A percentile compares a stretch with the other conserved stretches of the same genome.
Evolutionary conservation across 2,113 vertebrate genomes (phyloP).

Genomic region (Collichthys lucidus): DNA sequence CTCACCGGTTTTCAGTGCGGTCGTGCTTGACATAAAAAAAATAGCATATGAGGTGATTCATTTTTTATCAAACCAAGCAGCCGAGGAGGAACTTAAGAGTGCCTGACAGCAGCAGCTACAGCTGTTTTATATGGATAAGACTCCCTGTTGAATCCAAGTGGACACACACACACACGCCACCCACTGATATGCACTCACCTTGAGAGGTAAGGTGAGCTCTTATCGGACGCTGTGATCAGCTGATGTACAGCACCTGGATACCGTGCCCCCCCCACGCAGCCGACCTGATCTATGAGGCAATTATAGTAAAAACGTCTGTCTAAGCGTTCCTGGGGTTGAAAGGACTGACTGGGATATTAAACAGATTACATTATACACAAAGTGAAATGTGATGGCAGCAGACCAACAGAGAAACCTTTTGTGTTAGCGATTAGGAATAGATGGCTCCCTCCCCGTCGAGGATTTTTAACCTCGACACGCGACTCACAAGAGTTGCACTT

Average conservation of each 20-base stretch:
- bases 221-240: constrained; percentile 68
- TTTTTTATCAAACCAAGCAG: background rate
- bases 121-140: constrained; percentile 31
- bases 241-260: constrained; percentile 64
- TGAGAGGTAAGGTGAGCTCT: constrained; percentile 50
- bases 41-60: background rate
- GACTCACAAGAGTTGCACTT: constrained; percentile 25
- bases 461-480: constrained; percentile 13
- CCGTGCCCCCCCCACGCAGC: constrained; percentile 25
- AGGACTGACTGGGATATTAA: constrained; percentile 75
- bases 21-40: background rate
- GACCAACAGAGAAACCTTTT: constrained; percentile 57
- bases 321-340: constrained; percentile 78
- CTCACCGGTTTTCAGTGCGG: background rate
- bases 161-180: constrained; percentile 25
- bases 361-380: constrained; percentile 76
- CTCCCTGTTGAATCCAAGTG: background rate
- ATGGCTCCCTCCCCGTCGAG: constrained; percentile 17
- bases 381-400: constrained; percentile 75
- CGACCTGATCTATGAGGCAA: constrained; percentile 75
- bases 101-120: constrained; percentile 3
- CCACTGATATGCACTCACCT: constrained; percentile 49
- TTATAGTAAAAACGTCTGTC: constrained; percentile 75
- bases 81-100: background rate
- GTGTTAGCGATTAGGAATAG: constrained; percentile 39